phyloP scores from a whole-genome alignment of 92 coral and sea anemone species.

The Phenganax stokvisi region DNA sequence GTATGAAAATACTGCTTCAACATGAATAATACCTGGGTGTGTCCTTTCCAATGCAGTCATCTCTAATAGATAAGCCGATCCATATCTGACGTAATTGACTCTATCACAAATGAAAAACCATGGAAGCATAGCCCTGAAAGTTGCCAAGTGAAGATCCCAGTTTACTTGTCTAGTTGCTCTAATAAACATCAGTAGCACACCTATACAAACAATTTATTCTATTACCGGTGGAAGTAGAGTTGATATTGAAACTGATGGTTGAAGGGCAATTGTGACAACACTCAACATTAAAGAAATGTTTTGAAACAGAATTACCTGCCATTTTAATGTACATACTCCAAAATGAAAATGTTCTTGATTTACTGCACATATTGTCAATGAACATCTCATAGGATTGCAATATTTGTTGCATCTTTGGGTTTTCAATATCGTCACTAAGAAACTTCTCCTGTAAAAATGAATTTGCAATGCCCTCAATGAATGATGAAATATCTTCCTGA shows the following conservation, averaged over 20 bases:
- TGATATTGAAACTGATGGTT: background rate
- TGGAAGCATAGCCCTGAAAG: background rate
- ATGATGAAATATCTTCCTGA: background rate
- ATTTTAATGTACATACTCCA: background rate
- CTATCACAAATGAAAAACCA: background rate
- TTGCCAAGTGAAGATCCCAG: background rate
- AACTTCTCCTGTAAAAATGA: background rate
- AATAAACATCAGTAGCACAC: background rate
- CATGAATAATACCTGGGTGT: background rate
- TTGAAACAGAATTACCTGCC: background rate
- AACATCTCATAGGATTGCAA: background rate
- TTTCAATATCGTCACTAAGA: background rate
- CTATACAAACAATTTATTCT: background rate
- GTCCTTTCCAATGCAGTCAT: background rate
- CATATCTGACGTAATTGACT: background rate
- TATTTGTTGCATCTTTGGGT: background rate
- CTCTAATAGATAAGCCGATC: background rate
- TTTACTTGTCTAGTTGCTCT: background rate
- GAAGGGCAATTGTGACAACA: background rate
- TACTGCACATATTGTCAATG: background rate
- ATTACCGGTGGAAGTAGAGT: background rate
- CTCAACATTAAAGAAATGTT: too few relatives aligned
- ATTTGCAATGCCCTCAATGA: background rate
- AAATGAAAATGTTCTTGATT: constrained; percentile 2
- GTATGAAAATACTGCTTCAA: too few relatives aligned